Evolutionary conservation across 1,140 invertebrate species (phyloP).

Genomic region (Paramacrobiotus metropolitanus): DNA sequence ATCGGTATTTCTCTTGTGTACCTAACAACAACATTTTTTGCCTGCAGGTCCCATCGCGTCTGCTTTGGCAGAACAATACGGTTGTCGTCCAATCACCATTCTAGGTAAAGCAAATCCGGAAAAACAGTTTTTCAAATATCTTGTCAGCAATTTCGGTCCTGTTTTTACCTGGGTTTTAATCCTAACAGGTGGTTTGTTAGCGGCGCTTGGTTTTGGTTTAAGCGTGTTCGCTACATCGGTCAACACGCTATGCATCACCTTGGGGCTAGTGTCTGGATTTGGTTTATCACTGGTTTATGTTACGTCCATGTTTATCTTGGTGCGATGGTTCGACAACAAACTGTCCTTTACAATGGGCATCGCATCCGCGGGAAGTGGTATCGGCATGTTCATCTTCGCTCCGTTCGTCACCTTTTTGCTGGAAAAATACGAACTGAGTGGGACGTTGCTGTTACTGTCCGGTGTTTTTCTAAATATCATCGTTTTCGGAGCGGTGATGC

Average conservation of each 20-base stretch:
- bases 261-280: constrained; percentile 59
- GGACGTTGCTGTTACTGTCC: constrained; percentile 53
- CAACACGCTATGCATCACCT: constrained; percentile 52
- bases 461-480: constrained; percentile 63
- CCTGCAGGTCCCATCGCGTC: constrained; percentile 66
- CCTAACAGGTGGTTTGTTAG: constrained; percentile 27
- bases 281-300: constrained; percentile 66
- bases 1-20: too few relatives aligned
- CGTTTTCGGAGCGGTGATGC: constrained; percentile 59
- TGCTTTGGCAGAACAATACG: constrained; percentile 60
- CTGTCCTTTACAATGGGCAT: constrained; percentile 74
- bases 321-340: constrained; percentile 80
- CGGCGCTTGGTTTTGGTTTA: constrained; percentile 50
- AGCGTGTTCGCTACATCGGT: constrained; percentile 52
- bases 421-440: constrained; percentile 56
- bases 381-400: constrained; percentile 70
- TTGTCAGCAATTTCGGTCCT: neutral
- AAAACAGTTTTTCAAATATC: neutral
- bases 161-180: constrained; percentile 4
- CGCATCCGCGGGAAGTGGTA: constrained; percentile 56
- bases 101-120: too few relatives aligned
- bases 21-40: too few relatives aligned
- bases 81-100: constrained; percentile 53
- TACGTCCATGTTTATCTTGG: constrained; percentile 70
- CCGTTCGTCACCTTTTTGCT: constrained; percentile 52